Evolutionary conservation across 1,140 invertebrate species (phyloP), one percentile per base, ranked within the genome.

Genomic region (Penaeus chinensis): DNA sequence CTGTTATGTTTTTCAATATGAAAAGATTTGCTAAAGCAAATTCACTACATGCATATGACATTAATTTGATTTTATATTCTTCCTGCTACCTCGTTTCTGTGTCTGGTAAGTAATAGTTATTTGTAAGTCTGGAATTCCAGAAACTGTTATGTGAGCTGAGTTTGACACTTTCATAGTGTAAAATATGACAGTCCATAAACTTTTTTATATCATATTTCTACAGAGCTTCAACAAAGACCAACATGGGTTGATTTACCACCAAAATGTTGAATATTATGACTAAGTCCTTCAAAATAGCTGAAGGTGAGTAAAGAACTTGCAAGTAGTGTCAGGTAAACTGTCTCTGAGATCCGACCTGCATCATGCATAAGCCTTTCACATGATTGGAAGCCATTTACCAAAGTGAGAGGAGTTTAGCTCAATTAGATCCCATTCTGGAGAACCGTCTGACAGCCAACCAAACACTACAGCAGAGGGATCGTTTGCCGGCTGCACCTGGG

Each of bases 351-450:
- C 47, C 47, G 47, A 47, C 47, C 47, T 47, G 47, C 47, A 47
- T 47, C 47, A 47, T 47, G 47, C 47, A 47, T 62, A 80, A 79
- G 84, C 37, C 74, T 66, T 85, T 78, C 42, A 65, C 63, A 63
- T 61, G 47, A 69, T 74, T 87, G 69, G 85, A 82, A 82, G 47
- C 82, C 63, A 60, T 62, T 71, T 87, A 82, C 32, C 74, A 54
- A 63, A 42, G 54, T 24, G 42, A n/a, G 37, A 82, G 60, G 37
- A 42, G 37, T 82, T 79, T 87, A 65, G 47, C 47, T 27, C 47
- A 47, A 71, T 71, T 82, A 82, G 66, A 87, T 87, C 69, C 85
- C 74, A 80, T 54, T 87, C 65, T 82, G 79, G 62, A 82, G 69
- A 82, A 87, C 66, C 78, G 66, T 80, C 71, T 47, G 66, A 87